Evolutionary conservation across 2,888 invertebrate species (phyloP), one percentile per base, ranked within the genome.

Genomic region (Mycalesis mineus): DNA sequence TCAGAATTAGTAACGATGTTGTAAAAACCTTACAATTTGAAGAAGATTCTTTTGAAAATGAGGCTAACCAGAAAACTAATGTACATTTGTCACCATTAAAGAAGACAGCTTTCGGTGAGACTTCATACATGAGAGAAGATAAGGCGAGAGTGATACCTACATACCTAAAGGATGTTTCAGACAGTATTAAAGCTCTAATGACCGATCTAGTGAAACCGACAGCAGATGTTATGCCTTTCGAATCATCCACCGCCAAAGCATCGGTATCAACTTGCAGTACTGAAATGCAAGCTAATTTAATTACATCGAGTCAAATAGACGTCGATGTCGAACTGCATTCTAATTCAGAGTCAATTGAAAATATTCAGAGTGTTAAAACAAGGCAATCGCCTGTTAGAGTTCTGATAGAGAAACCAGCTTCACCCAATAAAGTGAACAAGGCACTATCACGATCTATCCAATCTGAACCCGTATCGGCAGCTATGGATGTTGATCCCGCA

Each of bases 21-120:
- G 81, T 84, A 0, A 87, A 87, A 67, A 82, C 80, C 0, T 64
- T 88, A n/a, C 68, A 82, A 7, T 88, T 86, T 55, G 83, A 86
- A 8, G 82, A 83, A 28, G 82, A 84, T 7, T 78, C 82, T 11
- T 11, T 9, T 0, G 15, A 65, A 0, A 77, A 64, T 11, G 81
- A 80, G 0, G 37, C 41, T 0, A 75, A 67, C 44, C 11, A 67
- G 0, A 67, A 66, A 45, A 60, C 67, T 0, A 68, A 73, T 0
- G n/a, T 57, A 1, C 72, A 68, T 56, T 28, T 51, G 0, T 72
- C 77, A 0, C 78, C 80, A 0, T 56, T 85, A 0, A 84, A 77
- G 58, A 87, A 87, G 67, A 78, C 77, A 0, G 74, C 75, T 0
- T 76, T 81, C 7, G 78, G 76, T 0, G 83, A 86, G 62, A 73